phyloP scores from a whole-genome alignment of 2,797 vertebrate species.

The Galagoides demidoff region DNA sequence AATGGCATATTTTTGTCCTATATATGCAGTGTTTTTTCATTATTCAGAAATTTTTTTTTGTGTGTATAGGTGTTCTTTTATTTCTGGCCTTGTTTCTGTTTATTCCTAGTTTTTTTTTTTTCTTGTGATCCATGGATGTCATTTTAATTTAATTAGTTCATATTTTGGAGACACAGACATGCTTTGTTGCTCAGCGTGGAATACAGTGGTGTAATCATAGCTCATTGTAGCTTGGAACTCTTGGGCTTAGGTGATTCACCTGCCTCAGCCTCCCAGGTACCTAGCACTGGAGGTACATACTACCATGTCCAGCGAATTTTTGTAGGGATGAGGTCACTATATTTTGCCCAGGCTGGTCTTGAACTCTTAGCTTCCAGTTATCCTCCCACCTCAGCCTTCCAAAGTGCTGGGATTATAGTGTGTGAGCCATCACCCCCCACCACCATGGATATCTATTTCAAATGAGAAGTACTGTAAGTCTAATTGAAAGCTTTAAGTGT shows the following conservation, averaged over 20 bases:
- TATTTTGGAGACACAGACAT: not conserved
- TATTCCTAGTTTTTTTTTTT: not conserved
- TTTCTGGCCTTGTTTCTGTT: conserved; percentile 4
- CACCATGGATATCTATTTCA: not conserved
- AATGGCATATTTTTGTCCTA: not conserved
- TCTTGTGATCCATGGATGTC: not conserved
- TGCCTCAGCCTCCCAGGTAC: no score
- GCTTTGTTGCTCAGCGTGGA: not conserved
- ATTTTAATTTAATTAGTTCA: not conserved
- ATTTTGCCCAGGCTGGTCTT: not conserved
- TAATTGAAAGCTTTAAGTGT: conserved; percentile 12
- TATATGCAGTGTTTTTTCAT: not conserved
- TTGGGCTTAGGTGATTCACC: not conserved
- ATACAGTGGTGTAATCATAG: not conserved
- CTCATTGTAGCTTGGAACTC: not conserved
- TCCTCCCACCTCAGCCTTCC: not conserved
- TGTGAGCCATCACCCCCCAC: not conserved
- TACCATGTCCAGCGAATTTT: not conserved
- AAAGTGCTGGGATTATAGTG: not conserved
- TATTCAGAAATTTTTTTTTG: not conserved
- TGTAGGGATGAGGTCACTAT: not conserved
- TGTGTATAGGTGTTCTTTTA: not conserved
- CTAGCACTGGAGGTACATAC: not conserved
- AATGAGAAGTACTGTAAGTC: not conserved
- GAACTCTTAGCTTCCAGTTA: not conserved